Percentiles rank a stretch among this genome's conserved stretches.
These are phyloP conservation scores for Schlechtendalia chinensis DNA, from an alignment of 1,140 invertebrate species.

Conservation along the genomic window DNA sequence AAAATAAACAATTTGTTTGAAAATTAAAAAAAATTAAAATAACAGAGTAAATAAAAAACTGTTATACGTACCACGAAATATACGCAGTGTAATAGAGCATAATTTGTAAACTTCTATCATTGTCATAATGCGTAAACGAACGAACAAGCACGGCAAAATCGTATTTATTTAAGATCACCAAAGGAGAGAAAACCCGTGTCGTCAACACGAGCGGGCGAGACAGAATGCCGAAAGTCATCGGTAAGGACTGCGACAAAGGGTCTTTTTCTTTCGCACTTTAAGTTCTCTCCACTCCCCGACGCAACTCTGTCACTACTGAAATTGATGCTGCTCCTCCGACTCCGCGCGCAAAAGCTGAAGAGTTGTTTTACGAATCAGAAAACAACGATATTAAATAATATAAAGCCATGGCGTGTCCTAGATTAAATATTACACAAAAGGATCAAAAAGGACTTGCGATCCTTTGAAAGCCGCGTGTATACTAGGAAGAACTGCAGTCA, in stretches of 20 bases:
- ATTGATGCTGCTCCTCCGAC: constrained; percentile 44
- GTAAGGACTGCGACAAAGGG: constrained; percentile 28
- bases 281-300: constrained; percentile 29
- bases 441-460: constrained; percentile 44
- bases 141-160: constrained; percentile 11
- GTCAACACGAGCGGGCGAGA: constrained; percentile 37
- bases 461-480: constrained; percentile 37
- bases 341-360: constrained; percentile 40
- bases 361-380: constrained; percentile 50
- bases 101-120: constrained; percentile 35
- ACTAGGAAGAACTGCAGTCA: constrained; percentile 21
- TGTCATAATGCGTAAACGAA: constrained; percentile 30
- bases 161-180: constrained; percentile 24
- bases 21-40: background rate
- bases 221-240: constrained; percentile 47
- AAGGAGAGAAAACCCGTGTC: constrained; percentile 19
- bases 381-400: constrained; percentile 50
- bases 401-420: constrained; percentile 48
- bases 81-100: constrained; percentile 14
- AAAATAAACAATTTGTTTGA: background rate
- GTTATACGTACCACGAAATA: constrained; percentile 31
- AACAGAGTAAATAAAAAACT: background rate
- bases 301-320: constrained; percentile 36
- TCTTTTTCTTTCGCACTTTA: constrained; percentile 47
- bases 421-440: constrained; percentile 50